phyloP scores from a whole-genome alignment of 1,140 invertebrate species.

The Lasioglossum albipes region DNA sequence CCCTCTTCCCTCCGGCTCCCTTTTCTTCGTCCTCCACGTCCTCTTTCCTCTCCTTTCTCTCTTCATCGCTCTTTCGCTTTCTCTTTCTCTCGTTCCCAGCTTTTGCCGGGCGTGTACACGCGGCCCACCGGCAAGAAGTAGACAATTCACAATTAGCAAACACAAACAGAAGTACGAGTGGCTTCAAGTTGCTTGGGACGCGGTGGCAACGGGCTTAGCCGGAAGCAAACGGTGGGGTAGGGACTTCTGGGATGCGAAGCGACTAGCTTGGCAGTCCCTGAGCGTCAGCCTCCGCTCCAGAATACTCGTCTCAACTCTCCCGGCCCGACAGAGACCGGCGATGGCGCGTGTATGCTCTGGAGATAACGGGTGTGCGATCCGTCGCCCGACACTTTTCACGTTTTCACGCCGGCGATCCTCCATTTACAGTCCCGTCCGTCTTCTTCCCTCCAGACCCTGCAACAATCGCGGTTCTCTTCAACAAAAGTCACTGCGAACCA shows the following conservation, averaged over 20 bases:
- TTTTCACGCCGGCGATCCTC: no score
- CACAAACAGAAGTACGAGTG: constrained; percentile 78
- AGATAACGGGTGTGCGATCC: constrained; percentile 50
- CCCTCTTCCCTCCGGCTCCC: background rate
- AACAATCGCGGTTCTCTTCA: no score
- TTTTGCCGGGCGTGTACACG: constrained; percentile 29
- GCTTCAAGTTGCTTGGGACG: constrained; percentile 72
- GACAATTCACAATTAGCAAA: constrained; percentile 81
- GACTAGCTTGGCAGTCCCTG: constrained; percentile 66
- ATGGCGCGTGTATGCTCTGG: constrained; percentile 51
- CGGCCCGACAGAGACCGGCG: constrained; percentile 46
- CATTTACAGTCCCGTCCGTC: no score
- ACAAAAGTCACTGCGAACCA: no score
- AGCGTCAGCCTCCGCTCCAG: constrained; percentile 62
- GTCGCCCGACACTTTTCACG: no score
- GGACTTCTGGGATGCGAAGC: constrained; percentile 62
- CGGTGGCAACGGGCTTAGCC: constrained; percentile 64
- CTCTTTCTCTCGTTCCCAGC: constrained; percentile 22
- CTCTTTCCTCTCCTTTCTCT: no score
- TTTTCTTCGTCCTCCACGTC: no score
- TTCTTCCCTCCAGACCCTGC: no score
- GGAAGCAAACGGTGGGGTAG: constrained; percentile 67
- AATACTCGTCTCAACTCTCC: constrained; percentile 54
- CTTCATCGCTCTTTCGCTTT: background rate
- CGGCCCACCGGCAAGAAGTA: constrained; percentile 73